Base-by-base conservation (phyloP, 2,888 invertebrate genomes). In the Drosophila ustulata region DNA sequence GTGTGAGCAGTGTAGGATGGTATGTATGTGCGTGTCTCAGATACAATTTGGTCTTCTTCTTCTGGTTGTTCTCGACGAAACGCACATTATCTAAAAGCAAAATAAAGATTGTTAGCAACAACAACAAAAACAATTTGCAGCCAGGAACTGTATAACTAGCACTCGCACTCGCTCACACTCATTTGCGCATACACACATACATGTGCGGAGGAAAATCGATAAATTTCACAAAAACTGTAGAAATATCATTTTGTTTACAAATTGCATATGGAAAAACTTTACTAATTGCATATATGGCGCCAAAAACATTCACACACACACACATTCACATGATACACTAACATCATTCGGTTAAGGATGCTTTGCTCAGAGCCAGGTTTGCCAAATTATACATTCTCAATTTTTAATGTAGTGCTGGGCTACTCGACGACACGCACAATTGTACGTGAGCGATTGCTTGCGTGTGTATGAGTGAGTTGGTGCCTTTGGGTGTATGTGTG, bases 201-300 rank as follows among this genome's bases (percentile, higher is more conserved):
- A 63, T 72, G 63, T 71, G 67, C 45, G 58, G 47, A 57, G 78
- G 84, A 83, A 82, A 82, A 87, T 87, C 87, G 74, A 87, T 87
- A 81, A 64, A 62, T 45, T 62, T 73, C 67, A 70, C 62, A 68
- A 69, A 66, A 61, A 62, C 67, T 46, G 53, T 51, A 47, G 23
- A 62, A 58, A 56, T 34, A 49, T 18, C 28, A 71, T 66, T 78
- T 82, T 71, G 65, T 67, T 70, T 66, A 68, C 62, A 70, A 68
- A 59, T 66, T 58, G 28, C 49, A 65, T 69, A 63, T 66, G 51
- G 32, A 61, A 76, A 67, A 71, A 50, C 45, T 30, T 59, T 63
- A 46, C 50, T 77, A 69, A 78, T 73, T 70, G 51, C 63, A 64
- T 73, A 50, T 66, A 77, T 76, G 76, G 78, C 78, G 76, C 76